Conservation (phyloP, 2,888 invertebrate genomes). For the Sinodicranocentrus sp. region DNA sequence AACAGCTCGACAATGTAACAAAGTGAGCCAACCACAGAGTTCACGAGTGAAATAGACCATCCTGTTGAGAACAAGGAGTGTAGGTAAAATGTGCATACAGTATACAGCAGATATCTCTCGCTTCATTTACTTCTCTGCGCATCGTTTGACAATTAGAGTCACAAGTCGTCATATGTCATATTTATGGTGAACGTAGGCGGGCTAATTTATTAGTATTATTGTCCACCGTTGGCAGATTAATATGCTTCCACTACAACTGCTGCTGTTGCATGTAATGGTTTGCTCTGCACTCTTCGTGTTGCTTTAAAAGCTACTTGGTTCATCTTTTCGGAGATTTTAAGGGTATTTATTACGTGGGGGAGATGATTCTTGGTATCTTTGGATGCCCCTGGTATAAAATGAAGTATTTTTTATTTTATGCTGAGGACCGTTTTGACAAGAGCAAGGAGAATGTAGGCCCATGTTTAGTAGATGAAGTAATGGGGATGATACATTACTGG, state of each 20-base stretch:
- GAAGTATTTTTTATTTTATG: too few species aligned
- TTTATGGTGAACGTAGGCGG: slow-evolving; percentile 65
- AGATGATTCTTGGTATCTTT: too few species aligned
- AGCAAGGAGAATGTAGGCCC: too few species aligned
- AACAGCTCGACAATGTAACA: slow-evolving; percentile 35
- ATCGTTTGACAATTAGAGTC: slow-evolving; percentile 63
- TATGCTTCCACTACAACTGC: slow-evolving; percentile 56
- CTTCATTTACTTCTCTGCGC: slow-evolving; percentile 6
- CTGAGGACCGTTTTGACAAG: too few species aligned
- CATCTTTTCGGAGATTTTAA: too few species aligned
- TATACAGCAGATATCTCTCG: background rate
- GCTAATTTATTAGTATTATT: slow-evolving; percentile 68
- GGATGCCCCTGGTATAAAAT: too few species aligned
- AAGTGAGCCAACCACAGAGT: slow-evolving; percentile 53
- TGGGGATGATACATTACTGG: too few species aligned
- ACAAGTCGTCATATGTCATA: slow-evolving; percentile 65
- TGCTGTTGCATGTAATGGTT: slow-evolving; percentile 39
- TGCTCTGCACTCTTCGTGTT: slow-evolving; percentile 36
- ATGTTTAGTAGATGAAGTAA: too few species aligned
- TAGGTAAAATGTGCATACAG: background rate
- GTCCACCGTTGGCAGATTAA: slow-evolving; percentile 68
- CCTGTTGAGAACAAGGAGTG: background rate
- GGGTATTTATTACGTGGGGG: too few species aligned
- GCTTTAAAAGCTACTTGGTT: slow-evolving; percentile 16
- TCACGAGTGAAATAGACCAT: slow-evolving; percentile 38